Evolutionary conservation across 2,113 vertebrate genomes (phyloP).

Genomic region (Melanocharis versteri): DNA sequence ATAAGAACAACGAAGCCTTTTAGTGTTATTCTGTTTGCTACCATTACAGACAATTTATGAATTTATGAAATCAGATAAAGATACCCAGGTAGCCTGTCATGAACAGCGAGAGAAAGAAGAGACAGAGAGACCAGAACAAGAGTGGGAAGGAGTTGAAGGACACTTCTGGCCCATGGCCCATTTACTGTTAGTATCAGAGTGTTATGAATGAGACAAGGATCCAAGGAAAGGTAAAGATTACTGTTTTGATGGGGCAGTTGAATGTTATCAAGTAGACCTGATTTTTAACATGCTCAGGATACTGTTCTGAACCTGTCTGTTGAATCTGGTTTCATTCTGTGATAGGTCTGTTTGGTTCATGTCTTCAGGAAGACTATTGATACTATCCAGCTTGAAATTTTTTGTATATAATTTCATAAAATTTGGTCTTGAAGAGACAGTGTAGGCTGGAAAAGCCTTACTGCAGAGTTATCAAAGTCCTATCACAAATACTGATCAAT

Average conservation of each 20-base stretch:
- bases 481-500: neutral
- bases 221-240: neutral
- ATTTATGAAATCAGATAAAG: neutral
- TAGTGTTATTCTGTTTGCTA: neutral
- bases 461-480: neutral
- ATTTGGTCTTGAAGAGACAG: neutral
- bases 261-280: fast-evolving
- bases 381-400: neutral
- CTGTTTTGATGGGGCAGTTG: neutral
- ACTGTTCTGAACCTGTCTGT: neutral
- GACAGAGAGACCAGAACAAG: neutral
- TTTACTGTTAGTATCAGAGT: neutral
- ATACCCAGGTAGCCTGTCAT: neutral
- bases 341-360: neutral
- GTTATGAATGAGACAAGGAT: neutral
- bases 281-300: neutral
- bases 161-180: neutral
- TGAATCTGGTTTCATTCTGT: neutral
- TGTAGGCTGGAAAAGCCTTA: neutral
- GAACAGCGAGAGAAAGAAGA: neutral
- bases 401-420: neutral
- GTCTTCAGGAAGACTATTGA: neutral
- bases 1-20: neutral
- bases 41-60: neutral
- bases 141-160: neutral